A percentile compares a stretch with the other conserved stretches of the same genome.
These are phyloP conservation scores for Synanthedon tipuliformis DNA, from an alignment of 2,888 invertebrate species.

Conservation along the genomic window DNA sequence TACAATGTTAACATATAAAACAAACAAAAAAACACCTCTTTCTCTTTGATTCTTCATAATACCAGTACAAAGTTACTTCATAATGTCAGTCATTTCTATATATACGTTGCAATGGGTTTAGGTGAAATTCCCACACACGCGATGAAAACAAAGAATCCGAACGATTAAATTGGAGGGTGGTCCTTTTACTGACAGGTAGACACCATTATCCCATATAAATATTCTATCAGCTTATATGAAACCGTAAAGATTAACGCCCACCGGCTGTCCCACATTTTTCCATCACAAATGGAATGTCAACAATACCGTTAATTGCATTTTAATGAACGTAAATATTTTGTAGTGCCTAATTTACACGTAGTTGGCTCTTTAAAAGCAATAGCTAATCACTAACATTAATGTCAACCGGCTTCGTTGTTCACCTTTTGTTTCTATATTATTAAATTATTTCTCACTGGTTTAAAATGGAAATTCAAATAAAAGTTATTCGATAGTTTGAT, in stretches of 20 bases:
- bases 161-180: conserved; percentile 1
- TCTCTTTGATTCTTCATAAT: no score
- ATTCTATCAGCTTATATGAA: conserved; percentile 3
- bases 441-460: no score
- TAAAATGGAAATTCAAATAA: no score
- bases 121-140: no score
- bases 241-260: conserved; percentile 8
- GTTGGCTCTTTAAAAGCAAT: background rate
- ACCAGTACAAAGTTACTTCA: no score
- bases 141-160: background rate
- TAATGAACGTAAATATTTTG: conserved; percentile 11
- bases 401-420: background rate
- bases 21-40: no score
- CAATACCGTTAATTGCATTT: conserved; percentile 20
- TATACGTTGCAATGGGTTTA: no score
- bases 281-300: conserved; percentile 16
- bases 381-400: background rate
- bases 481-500: no score
- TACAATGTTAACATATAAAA: no score
- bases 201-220: conserved; percentile 2
- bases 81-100: no score
- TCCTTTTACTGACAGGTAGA: background rate
- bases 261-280: conserved; percentile 2
- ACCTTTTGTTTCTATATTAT: no score
- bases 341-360: conserved; percentile 13